phyloP scores from a whole-genome alignment of 2,888 invertebrate species.

The Cyrtodaria siliqua region DNA sequence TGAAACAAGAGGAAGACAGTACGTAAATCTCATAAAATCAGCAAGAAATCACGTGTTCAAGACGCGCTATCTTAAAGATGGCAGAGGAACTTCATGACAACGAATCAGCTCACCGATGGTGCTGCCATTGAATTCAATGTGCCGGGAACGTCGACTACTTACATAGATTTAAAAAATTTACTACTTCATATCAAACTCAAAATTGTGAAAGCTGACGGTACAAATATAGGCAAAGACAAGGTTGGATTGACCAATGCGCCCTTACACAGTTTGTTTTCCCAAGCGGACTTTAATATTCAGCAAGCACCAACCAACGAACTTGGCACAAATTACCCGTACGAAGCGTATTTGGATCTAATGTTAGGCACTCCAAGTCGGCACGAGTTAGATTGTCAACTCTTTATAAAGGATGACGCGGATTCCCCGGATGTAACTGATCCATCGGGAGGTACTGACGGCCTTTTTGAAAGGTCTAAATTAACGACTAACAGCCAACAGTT shows the following conservation, averaged over 20 bases:
- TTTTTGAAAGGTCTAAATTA: conserved; percentile 17
- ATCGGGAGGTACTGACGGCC: not conserved
- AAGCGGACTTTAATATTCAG: conserved; percentile 21
- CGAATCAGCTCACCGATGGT: conserved; percentile 23
- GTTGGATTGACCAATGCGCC: conserved; percentile 25
- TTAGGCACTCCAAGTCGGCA: not conserved
- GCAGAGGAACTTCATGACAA: conserved; percentile 6
- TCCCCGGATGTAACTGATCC: conserved; percentile 19
- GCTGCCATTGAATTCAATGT: conserved; percentile 30
- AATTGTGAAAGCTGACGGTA: conserved; percentile 19
- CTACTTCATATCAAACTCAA: conserved; percentile 23
- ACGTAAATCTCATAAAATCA: not conserved
- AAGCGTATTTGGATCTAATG: conserved; percentile 13
- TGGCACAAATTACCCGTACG: conserved; percentile 14
- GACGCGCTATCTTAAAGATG: conserved; percentile 1
- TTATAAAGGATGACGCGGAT: conserved; percentile 19
- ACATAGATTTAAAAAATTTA: conserved; percentile 10
- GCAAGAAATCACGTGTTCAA: not conserved
- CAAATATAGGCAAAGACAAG: not conserved
- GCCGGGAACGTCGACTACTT: conserved; percentile 16
- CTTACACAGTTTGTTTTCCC: conserved; percentile 26
- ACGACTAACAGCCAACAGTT: conserved; percentile 14
- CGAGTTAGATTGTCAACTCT: conserved; percentile 15
- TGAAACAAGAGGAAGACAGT: too few relatives aligned
- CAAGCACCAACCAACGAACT: conserved; percentile 21